Evolutionary conservation across 92 coral and sea anemone species (phyloP).

Genomic region (Montipora capitata): DNA sequence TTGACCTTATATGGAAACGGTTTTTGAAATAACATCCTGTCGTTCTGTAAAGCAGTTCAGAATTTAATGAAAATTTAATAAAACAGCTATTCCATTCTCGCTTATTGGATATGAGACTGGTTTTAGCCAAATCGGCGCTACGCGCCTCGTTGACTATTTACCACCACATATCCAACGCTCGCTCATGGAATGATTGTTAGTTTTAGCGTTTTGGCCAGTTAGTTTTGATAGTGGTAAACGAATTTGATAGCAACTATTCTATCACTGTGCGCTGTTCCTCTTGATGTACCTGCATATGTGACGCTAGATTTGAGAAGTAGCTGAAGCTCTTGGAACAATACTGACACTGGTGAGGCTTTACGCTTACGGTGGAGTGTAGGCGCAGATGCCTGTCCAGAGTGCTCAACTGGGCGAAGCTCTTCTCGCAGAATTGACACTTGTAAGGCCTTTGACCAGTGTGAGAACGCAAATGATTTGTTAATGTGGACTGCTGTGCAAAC

Average conservation of each 20-base stretch:
- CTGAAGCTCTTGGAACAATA: conserved; percentile 46
- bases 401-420: conserved; percentile 75
- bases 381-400: conserved; percentile 79
- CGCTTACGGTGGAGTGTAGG: conserved; percentile 41
- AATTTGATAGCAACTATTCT: neutral
- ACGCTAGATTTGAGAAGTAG: conserved; percentile 50
- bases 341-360: conserved; percentile 53
- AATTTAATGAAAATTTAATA: no score
- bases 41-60: no score
- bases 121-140: no score
- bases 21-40: no score
- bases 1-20: no score
- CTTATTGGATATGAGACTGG: no score
- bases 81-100: no score
- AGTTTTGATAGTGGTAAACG: neutral
- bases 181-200: no score
- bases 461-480: conserved; percentile 76
- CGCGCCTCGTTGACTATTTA: no score
- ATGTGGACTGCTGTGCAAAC: conserved; percentile 75
- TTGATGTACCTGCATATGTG: conserved; percentile 43
- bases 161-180: no score
- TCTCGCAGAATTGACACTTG: conserved; percentile 74
- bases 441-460: conserved; percentile 71
- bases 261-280: neutral
- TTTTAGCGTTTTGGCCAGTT: no score